phyloP scores from a whole-genome alignment of 2,113 vertebrate genomes.

The Malurus cyaneus region DNA sequence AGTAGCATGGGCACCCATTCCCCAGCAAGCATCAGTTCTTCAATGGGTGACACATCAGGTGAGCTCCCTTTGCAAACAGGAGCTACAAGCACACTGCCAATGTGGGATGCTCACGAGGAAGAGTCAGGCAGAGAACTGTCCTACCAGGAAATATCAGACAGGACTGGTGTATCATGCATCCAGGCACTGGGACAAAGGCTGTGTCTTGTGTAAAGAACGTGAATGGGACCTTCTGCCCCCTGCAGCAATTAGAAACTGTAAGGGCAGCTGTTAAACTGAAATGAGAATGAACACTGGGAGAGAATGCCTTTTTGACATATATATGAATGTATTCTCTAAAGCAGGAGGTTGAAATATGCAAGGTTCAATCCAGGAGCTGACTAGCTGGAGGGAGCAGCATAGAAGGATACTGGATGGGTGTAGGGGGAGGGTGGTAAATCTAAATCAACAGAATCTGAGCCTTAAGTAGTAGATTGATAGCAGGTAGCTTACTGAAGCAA shows the following conservation, averaged over 20 bases:
- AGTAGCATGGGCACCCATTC: neutral
- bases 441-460: neutral
- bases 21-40: neutral
- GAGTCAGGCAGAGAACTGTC: neutral
- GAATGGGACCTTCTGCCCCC: neutral
- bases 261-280: neutral
- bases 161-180: neutral
- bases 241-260: neutral
- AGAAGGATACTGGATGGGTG: neutral
- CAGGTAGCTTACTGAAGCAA: neutral
- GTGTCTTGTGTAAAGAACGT: neutral
- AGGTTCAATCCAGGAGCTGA: neutral
- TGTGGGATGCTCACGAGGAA: neutral
- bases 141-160: neutral
- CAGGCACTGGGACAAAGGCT: neutral
- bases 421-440: neutral
- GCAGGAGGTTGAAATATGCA: neutral
- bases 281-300: neutral
- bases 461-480: neutral
- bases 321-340: neutral
- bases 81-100: neutral
- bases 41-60: accelerated
- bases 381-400: neutral
- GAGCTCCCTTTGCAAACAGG: neutral
- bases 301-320: neutral